Evolutionary conservation across 2,888 invertebrate species (phyloP).

Genomic region (Ceratothoa steindachneri): DNA sequence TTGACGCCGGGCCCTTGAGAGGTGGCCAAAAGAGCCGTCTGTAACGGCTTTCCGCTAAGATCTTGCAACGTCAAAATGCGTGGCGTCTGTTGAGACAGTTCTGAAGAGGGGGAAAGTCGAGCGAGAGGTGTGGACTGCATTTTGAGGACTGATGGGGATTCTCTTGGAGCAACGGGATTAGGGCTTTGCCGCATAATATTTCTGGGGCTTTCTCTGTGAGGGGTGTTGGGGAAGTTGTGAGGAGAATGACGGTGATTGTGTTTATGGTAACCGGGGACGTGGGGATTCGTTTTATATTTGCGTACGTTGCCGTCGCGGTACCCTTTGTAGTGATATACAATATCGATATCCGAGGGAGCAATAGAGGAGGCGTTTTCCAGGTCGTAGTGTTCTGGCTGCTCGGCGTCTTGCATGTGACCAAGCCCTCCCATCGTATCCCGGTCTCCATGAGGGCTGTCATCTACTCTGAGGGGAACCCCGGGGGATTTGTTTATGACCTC

Average conservation of each 20-base stretch:
- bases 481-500: conserved; percentile 81
- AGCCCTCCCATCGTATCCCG: conserved; percentile 46
- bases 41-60: conserved; percentile 86
- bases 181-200: conserved; percentile 51
- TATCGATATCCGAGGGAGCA: conserved; percentile 94
- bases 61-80: conserved; percentile 88
- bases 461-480: conserved; percentile 57
- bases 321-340: conserved; percentile 91
- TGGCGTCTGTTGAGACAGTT: conserved; percentile 83
- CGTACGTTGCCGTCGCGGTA: conserved; percentile 77
- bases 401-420: conserved; percentile 57
- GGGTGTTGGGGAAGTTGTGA: conserved; percentile 64
- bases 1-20: conserved; percentile 62
- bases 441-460: conserved; percentile 53
- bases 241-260: conserved; percentile 74
- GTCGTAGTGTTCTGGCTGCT: conserved; percentile 88
- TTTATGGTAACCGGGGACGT: conserved; percentile 54
- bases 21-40: conserved; percentile 81
- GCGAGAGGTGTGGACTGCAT: conserved; percentile 88
- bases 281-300: conserved; percentile 80
- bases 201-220: conserved; percentile 60
- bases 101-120: conserved; percentile 83
- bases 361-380: conserved; percentile 95
- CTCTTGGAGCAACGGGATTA: conserved; percentile 46
- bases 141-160: conserved; percentile 52